phyloP scores from a whole-genome alignment of 2,888 invertebrate species.

The Andrena praecox region DNA sequence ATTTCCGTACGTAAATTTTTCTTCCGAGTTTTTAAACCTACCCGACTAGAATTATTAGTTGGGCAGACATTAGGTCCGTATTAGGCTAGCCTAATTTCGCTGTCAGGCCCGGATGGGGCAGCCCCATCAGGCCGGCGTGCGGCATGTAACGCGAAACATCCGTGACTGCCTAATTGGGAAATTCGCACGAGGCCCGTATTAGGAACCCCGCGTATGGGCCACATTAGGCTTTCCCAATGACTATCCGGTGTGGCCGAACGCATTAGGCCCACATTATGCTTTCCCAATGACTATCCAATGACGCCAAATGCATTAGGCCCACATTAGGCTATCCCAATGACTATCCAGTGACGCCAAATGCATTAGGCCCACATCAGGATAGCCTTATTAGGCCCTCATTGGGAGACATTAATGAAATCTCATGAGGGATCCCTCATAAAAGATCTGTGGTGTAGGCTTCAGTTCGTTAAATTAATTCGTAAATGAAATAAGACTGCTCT shows the following conservation, averaged over 20 bases:
- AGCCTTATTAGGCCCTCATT: not conserved
- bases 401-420: no score
- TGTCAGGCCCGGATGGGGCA: not conserved
- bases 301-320: not conserved
- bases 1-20: no score
- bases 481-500: no score
- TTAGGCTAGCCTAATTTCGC: not conserved
- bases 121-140: not conserved
- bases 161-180: not conserved
- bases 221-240: no score
- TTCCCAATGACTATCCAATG: no score
- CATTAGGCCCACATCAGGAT: not conserved
- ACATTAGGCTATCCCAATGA: not conserved
- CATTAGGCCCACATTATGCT: not conserved
- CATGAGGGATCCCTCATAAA: no score
- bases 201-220: no score
- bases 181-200: not conserved
- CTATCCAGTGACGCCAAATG: not conserved
- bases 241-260: no score
- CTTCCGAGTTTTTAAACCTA: no score
- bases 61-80: not conserved
- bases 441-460: no score
- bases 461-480: not conserved
- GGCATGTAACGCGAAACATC: not conserved
- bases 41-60: not conserved